phyloP scores from a whole-genome alignment of 2,888 invertebrate species.

The Amblyjoppa fuscipennis region DNA sequence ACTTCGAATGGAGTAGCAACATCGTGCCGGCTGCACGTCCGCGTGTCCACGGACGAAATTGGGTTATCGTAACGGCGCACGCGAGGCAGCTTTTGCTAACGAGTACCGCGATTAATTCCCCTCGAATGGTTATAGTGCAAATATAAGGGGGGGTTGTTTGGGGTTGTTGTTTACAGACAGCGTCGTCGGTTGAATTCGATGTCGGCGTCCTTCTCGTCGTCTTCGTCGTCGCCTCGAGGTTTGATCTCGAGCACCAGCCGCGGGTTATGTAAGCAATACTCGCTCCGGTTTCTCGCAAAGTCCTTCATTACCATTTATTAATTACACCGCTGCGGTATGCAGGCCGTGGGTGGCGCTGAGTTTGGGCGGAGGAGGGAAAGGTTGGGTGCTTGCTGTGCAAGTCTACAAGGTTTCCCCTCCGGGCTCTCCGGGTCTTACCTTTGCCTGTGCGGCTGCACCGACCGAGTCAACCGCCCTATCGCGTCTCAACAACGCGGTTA shows the following conservation, averaged over 20 bases:
- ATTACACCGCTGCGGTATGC: constrained; percentile 64
- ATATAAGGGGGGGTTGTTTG: constrained; percentile 39
- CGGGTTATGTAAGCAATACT: constrained; percentile 69
- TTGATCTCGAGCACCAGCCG: constrained; percentile 61
- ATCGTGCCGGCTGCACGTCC: constrained; percentile 14
- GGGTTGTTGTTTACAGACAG: constrained; percentile 22
- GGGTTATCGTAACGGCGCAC: constrained; percentile 44
- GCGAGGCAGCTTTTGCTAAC: constrained; percentile 58
- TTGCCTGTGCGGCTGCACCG: neutral
- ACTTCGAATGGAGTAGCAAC: constrained; percentile 24
- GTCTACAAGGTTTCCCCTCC: constrained; percentile 29
- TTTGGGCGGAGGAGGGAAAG: constrained; percentile 5
- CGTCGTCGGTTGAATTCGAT: constrained; percentile 30
- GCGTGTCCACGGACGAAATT: constrained; percentile 21
- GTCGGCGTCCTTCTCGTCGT: constrained; percentile 20
- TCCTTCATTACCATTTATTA: constrained; percentile 70
- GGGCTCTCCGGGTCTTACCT: constrained; percentile 22
- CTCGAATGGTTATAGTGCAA: constrained; percentile 63
- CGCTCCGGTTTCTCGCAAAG: constrained; percentile 60
- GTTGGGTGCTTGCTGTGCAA: constrained; percentile 20
- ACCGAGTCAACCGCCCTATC: constrained; percentile 43
- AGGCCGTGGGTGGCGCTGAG: constrained; percentile 36
- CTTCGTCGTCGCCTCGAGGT: constrained; percentile 55
- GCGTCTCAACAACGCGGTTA: constrained; percentile 36
- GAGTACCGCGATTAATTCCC: constrained; percentile 67